Percentiles rank a stretch among this genome's conserved stretches.
These are phyloP conservation scores for Hipparchia semele DNA, from an alignment of 2,888 invertebrate genomes.

Conservation along the genomic window DNA sequence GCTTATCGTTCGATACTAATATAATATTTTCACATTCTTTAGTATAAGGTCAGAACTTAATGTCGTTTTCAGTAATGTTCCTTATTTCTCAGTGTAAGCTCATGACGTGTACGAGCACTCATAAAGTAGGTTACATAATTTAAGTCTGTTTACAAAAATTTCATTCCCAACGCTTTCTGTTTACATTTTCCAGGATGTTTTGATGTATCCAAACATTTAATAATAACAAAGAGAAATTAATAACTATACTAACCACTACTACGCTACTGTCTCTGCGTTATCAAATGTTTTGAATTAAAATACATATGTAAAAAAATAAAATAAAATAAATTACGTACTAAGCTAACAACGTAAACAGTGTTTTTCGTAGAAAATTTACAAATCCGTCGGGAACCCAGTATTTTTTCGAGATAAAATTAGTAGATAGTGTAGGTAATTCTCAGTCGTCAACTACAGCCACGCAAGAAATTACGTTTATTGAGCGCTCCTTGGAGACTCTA, in stretches of 20 bases:
- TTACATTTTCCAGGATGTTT: conserved; percentile 13
- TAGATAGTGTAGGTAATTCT: too few relatives aligned
- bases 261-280: not conserved
- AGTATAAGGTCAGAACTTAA: not conserved
- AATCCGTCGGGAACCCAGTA: too few relatives aligned
- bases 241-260: not conserved
- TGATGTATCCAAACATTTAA: conserved; percentile 4
- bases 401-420: too few relatives aligned
- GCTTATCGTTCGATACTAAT: too few relatives aligned
- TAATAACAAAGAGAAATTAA: conserved; percentile 6
- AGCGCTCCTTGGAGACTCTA: too few relatives aligned
- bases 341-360: too few relatives aligned
- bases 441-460: too few relatives aligned
- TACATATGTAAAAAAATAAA: not conserved
- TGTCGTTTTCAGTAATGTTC: not conserved
- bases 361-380: too few relatives aligned
- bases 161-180: conserved; percentile 18
- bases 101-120: conserved; percentile 5
- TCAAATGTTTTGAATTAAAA: not conserved
- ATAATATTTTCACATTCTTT: too few relatives aligned
- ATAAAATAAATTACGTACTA: too few relatives aligned
- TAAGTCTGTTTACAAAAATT: conserved; percentile 11
- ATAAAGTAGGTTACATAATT: conserved; percentile 21
- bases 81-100: not conserved
- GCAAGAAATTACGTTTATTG: too few relatives aligned